Conservation (phyloP, 2,113 vertebrate species). For the Puffinus mauretanicus region DNA sequence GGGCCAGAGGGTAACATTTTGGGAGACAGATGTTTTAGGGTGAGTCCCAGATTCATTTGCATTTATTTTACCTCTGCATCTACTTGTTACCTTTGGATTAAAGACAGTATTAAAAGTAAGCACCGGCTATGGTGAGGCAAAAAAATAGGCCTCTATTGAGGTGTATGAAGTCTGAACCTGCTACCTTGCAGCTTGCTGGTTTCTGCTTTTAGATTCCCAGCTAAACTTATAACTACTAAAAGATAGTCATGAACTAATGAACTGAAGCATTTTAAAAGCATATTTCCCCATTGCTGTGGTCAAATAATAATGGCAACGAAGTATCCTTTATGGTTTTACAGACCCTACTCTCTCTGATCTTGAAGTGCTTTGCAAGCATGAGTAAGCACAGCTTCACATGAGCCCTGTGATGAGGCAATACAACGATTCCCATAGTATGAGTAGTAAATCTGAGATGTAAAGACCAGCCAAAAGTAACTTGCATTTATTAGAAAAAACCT, state of each 20-base stretch:
- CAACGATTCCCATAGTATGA: not conserved
- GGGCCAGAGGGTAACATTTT: not conserved
- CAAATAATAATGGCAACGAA: not conserved
- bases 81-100: conserved; percentile 8
- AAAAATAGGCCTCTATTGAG: not conserved
- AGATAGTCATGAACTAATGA: not conserved
- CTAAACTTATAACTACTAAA: not conserved
- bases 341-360: not conserved
- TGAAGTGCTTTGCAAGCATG: conserved; percentile 18
- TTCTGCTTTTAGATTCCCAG: not conserved
- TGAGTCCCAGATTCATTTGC: not conserved
- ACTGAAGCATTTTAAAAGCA: not conserved
- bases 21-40: not conserved
- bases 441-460: not conserved
- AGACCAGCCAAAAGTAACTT: not conserved
- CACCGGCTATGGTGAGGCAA: not conserved
- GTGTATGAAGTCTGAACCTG: not conserved
- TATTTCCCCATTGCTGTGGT: conserved; percentile 16
- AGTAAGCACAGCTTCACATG: not conserved
- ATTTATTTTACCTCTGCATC: conserved; percentile 6
- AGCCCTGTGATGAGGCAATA: not conserved
- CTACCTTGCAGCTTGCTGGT: not conserved
- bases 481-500: not conserved
- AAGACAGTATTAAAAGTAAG: not conserved
- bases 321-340: conserved; percentile 27